A percentile compares a stretch with the other conserved stretches of the same genome.
These are phyloP conservation scores for Oscheius sp. DNA, from an alignment of 2,888 invertebrate genomes.

Conservation along the genomic window DNA sequence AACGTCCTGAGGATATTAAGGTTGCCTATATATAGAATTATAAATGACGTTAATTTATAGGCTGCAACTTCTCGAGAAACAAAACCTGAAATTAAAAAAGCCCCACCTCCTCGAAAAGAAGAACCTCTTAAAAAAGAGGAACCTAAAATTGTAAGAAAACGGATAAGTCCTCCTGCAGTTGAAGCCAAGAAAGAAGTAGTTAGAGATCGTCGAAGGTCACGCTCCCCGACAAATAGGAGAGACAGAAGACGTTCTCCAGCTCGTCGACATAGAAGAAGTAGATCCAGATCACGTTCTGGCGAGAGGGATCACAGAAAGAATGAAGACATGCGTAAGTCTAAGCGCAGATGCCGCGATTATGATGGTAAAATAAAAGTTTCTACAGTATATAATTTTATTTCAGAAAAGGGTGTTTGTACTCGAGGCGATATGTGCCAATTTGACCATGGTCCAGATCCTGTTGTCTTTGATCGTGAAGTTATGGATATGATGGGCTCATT, in stretches of 20 bases:
- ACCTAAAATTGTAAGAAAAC: constrained; percentile 31
- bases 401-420: constrained; percentile 94
- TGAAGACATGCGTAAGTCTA: constrained; percentile 35
- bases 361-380: too few relatives aligned
- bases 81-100: neutral
- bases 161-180: constrained; percentile 49
- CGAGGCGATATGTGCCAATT: constrained; percentile 93
- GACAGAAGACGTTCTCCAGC: constrained; percentile 57
- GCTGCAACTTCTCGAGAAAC: constrained; percentile 9
- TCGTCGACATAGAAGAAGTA: constrained; percentile 7
- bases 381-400: constrained; percentile 58
- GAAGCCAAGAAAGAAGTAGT: constrained; percentile 29
- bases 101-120: neutral
- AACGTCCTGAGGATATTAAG: constrained; percentile 17
- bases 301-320: constrained; percentile 2
- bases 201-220: constrained; percentile 33
- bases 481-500: constrained; percentile 51
- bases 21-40: neutral
- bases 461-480: constrained; percentile 79
- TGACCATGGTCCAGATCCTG: constrained; percentile 95
- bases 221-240: constrained; percentile 38
- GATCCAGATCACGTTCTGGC: constrained; percentile 37
- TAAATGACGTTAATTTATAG: too few relatives aligned
- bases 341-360: constrained; percentile 82
- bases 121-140: constrained; percentile 10